Evolutionary conservation across 2,888 invertebrate species (phyloP), one percentile per base, ranked within the genome.

Genomic region (Ptychoptera albimana): DNA sequence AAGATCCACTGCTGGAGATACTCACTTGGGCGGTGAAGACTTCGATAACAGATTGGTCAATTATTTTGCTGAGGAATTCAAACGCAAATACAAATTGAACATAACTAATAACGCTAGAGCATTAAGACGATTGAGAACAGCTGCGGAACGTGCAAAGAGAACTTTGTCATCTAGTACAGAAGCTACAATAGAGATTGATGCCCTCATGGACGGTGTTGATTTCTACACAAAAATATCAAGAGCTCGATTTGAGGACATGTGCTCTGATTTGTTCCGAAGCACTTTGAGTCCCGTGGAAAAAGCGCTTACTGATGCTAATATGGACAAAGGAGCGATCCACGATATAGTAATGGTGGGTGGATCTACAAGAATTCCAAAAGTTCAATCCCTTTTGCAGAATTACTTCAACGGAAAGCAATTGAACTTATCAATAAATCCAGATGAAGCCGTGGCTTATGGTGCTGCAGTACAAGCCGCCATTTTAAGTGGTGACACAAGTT

Each of bases 391-490:
- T 48, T 69, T 86, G 16, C 83, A 75, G 69, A 77, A 80, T 46
- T 79, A 74, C 61, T 82, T 81, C 58, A 69, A 71, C 48, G 82
- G 82, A 0, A 82, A 85, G 62, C 72, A 81, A 44, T 64, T 88
- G 42, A 89, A 88, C 65, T 73, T 86, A 41, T 82, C 82, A 10
- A 88, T 88, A 56, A 87, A 88, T 60, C 87, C 84, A 2, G 84
- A 85, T 55, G 84, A 84, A 61, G 81, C 89, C 12, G 82, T 88
- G 1, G 88, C 88, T 1, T 88, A 86, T 55, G 86, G 86, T 6
- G 86, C 87, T 5, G 86, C 87, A 15, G 84, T 88, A 0, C 88
- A 88, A 64, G 89, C 86, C 6, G 88, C 87, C 42, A 87, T 87
- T 50, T 68, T 89, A 31, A 74, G 75, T 37, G 86, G 83, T 39